Evolutionary conservation across 2,113 vertebrate genomes (phyloP).

Genomic region (Megaceryle torquata): DNA sequence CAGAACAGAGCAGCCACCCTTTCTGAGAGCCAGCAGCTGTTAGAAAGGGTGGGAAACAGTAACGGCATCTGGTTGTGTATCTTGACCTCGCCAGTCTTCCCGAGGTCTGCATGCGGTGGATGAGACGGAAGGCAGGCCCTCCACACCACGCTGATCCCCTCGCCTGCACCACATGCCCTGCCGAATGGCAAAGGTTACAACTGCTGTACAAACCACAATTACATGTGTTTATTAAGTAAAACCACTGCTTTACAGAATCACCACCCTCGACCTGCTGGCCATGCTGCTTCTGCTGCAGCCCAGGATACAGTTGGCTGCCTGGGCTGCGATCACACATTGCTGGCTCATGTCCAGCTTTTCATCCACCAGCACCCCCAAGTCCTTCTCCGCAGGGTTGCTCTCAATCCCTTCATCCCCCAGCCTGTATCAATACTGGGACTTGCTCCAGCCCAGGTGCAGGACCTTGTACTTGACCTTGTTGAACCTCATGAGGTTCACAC

Average conservation of each 20-base stretch:
- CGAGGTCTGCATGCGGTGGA: rapidly evolving
- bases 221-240: background rate
- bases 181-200: background rate
- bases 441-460: background rate
- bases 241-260: background rate
- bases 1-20: background rate
- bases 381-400: background rate
- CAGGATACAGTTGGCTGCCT: background rate
- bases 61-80: background rate
- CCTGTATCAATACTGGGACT: background rate
- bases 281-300: background rate
- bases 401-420: background rate
- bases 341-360: background rate
- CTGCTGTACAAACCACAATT: background rate
- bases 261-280: background rate
- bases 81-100: background rate
- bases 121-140: background rate
- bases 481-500: background rate
- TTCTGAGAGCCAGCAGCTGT: background rate
- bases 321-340: background rate
- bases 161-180: rapidly evolving
- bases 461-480: background rate
- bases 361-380: background rate
- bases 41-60: background rate
- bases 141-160: rapidly evolving